Percentiles rank a stretch among this genome's conserved stretches.
phyloP scores from a whole-genome alignment of 2,797 vertebrate genomes.

The Pteronotus mesoamericanus region DNA sequence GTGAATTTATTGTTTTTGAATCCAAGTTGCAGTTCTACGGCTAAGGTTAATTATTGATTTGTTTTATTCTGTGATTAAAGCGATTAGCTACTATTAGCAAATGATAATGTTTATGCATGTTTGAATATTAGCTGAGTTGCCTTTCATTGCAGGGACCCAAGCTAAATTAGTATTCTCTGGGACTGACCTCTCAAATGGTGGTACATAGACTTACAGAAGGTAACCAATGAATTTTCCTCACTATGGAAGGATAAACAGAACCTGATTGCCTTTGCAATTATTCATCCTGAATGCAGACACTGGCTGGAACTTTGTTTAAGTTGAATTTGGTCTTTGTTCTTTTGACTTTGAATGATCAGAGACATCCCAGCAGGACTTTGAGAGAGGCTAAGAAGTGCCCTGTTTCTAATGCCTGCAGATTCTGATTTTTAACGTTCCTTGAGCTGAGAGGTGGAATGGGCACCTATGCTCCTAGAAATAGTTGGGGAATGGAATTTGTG shows the following conservation, averaged over 20 bases:
- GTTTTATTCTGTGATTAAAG: constrained; percentile 76
- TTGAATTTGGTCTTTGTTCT: constrained; percentile 22
- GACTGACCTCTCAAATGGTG: constrained; percentile 25
- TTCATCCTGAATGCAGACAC: constrained; percentile 18
- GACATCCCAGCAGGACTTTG: neutral
- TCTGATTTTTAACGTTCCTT: neutral
- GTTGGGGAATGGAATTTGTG: neutral
- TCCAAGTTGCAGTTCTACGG: constrained; percentile 63
- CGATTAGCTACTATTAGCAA: constrained; percentile 72
- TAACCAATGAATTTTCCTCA: constrained; percentile 45
- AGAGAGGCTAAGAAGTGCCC: neutral
- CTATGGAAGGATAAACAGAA: constrained; percentile 27
- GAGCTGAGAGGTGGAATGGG: neutral
- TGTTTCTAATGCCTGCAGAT: neutral
- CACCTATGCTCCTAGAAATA: neutral
- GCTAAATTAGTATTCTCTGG: constrained; percentile 58
- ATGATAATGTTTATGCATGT: constrained; percentile 68
- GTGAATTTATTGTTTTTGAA: constrained; percentile 71
- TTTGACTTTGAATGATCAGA: constrained; percentile 42
- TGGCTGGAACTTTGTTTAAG: neutral
- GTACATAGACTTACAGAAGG: neutral
- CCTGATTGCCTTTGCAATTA: constrained; percentile 47
- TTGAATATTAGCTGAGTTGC: constrained; percentile 60
- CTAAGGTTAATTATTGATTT: constrained; percentile 78
- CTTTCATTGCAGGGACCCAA: constrained; percentile 56